Conservation (phyloP, 2,113 vertebrate genomes). For the Chrysemys picta region DNA sequence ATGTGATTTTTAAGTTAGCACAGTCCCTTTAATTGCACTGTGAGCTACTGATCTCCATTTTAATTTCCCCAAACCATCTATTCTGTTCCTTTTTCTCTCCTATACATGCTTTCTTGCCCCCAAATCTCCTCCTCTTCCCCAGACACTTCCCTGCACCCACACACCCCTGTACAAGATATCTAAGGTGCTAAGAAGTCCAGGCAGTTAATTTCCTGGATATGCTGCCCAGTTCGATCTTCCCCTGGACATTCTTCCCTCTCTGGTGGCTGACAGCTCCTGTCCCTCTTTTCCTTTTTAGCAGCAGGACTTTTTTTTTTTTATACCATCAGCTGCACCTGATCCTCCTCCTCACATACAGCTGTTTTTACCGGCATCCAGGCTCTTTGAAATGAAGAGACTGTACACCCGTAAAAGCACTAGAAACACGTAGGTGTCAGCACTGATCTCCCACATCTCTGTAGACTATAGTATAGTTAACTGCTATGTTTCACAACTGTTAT, state of each 20-base stretch:
- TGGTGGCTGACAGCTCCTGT: neutral
- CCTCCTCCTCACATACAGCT: neutral
- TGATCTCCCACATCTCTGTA: accelerated
- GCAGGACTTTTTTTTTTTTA: neutral
- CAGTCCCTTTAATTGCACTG: neutral
- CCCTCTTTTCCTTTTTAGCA: neutral
- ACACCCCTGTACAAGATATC: neutral
- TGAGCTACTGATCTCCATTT: neutral
- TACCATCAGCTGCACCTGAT: neutral
- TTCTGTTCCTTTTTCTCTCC: neutral
- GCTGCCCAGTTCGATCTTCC: neutral
- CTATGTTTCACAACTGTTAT: neutral
- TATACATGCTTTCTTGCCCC: neutral
- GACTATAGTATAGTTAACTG: neutral
- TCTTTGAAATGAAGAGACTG: neutral
- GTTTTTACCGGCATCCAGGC: neutral
- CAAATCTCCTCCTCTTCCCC: neutral
- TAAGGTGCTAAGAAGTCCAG: neutral
- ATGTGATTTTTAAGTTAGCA: neutral
- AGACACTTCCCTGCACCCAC: neutral
- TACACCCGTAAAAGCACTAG: neutral
- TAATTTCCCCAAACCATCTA: neutral
- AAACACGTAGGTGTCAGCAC: neutral
- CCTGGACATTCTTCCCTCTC: neutral
- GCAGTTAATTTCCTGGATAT: neutral